Evolutionary conservation across 2,888 invertebrate genomes (phyloP).

Genomic region (Nephrocerus scutellatus): DNA sequence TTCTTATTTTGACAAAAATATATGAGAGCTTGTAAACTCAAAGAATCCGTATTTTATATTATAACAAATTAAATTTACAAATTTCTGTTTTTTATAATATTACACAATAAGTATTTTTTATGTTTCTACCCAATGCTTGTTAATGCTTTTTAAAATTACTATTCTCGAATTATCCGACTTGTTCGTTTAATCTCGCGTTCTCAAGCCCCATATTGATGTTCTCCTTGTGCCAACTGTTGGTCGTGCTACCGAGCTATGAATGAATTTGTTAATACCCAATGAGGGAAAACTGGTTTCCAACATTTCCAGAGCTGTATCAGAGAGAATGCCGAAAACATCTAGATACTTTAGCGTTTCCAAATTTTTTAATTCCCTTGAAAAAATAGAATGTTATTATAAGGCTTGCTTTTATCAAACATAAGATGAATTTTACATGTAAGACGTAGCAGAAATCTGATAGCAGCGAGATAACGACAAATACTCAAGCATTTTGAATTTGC

Average conservation of each 20-base stretch:
- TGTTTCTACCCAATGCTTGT: no score
- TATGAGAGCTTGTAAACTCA: no score
- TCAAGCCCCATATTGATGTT: conserved; percentile 84
- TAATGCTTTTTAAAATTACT: no score
- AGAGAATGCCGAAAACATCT: conserved; percentile 76
- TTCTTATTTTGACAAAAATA: no score
- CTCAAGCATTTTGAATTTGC: conserved; percentile 58
- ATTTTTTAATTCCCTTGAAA: conserved; percentile 52
- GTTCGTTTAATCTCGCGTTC: conserved; percentile 74
- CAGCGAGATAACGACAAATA: conserved; percentile 76
- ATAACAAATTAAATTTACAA: no score
- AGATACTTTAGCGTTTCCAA: conserved; percentile 63
- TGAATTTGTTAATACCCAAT: conserved; percentile 65
- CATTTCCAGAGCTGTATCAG: conserved; percentile 50
- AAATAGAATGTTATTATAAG: conserved; percentile 1
- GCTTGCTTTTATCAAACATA: not conserved
- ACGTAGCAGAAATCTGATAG: conserved; percentile 63
- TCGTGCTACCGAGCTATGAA: conserved; percentile 78
- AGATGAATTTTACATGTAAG: conserved; percentile 58
- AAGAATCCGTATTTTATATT: no score
- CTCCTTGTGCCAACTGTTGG: conserved; percentile 82
- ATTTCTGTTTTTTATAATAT: no score
- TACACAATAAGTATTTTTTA: no score
- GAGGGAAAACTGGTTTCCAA: conserved; percentile 53
- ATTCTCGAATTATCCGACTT: no score